Percentiles rank a stretch among this genome's conserved stretches.
phyloP scores from a whole-genome alignment of 2,797 vertebrate species.

The Lutjanus campechanus region DNA sequence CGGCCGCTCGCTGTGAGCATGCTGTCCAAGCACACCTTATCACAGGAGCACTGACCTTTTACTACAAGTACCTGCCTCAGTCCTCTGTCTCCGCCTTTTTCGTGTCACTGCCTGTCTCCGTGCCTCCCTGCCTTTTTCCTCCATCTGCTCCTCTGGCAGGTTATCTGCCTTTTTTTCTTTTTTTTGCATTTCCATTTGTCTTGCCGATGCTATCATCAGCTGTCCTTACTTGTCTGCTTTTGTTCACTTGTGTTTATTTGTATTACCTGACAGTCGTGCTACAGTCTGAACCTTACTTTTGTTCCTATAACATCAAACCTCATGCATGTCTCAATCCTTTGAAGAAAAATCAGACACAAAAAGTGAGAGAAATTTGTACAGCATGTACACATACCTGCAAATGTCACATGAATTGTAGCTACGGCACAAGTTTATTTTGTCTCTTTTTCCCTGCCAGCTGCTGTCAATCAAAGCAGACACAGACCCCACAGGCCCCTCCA shows the following conservation, averaged over 20 bases:
- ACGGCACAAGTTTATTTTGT: not conserved
- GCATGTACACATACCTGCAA: not conserved
- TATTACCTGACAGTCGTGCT: not conserved
- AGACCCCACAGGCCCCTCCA: not conserved
- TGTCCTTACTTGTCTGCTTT: not conserved
- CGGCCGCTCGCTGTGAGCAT: slow-evolving; percentile 57
- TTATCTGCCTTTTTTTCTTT: not conserved
- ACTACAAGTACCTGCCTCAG: slow-evolving; percentile 43
- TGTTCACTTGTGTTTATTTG: not conserved
- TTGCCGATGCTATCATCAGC: not conserved
- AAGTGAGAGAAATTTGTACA: too few relatives aligned
- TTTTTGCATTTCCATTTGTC: slow-evolving; percentile 6
- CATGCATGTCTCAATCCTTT: not conserved
- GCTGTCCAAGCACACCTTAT: slow-evolving; percentile 65
- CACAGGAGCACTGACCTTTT: slow-evolving; percentile 76
- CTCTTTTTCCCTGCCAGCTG: not conserved
- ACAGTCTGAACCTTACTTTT: not conserved
- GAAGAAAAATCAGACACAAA: too few relatives aligned
- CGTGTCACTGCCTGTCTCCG: slow-evolving; percentile 34
- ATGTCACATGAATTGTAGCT: too few relatives aligned
- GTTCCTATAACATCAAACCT: not conserved
- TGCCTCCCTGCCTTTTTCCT: slow-evolving; percentile 24
- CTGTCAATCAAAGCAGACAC: not conserved
- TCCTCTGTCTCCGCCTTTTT: slow-evolving; percentile 45
- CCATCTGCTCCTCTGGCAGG: slow-evolving; percentile 47